phyloP scores from a whole-genome alignment of 2,797 vertebrate species.

The Falco berigora region DNA sequence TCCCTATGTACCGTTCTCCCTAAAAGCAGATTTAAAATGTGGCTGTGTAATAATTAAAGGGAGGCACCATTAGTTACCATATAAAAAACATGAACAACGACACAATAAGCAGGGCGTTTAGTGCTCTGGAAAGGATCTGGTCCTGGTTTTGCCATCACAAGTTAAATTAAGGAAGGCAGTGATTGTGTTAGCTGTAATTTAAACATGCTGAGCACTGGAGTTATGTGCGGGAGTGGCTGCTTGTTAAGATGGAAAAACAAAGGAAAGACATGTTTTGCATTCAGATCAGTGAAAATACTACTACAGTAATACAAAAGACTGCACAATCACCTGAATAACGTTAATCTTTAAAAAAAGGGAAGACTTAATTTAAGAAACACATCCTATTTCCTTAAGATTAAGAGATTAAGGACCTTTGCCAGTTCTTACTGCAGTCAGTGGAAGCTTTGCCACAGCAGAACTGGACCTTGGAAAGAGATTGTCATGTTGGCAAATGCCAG shows the following conservation, averaged over 20 bases:
- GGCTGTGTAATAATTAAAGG: background rate
- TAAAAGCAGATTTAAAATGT: slow-evolving; percentile 8
- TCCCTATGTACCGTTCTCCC: background rate
- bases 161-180: slow-evolving; percentile 26
- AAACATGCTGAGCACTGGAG: slow-evolving; percentile 32
- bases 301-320: slow-evolving; percentile 29
- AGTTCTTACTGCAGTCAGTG: background rate
- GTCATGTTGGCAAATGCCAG: background rate
- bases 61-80: background rate
- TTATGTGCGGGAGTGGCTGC: background rate
- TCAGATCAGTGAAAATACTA: slow-evolving; percentile 23
- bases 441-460: background rate
- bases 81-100: background rate
- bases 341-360: background rate
- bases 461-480: background rate
- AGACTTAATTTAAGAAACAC: slow-evolving; percentile 5
- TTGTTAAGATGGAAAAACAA: slow-evolving; percentile 37
- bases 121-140: background rate
- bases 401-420: background rate
- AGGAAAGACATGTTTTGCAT: slow-evolving; percentile 28
- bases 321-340: slow-evolving; percentile 4
- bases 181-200: slow-evolving; percentile 34
- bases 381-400: background rate
- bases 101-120: background rate
- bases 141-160: slow-evolving; percentile 41